phyloP scores from a whole-genome alignment of 2,888 invertebrate species.

The Ormyrus nitidulus region DNA sequence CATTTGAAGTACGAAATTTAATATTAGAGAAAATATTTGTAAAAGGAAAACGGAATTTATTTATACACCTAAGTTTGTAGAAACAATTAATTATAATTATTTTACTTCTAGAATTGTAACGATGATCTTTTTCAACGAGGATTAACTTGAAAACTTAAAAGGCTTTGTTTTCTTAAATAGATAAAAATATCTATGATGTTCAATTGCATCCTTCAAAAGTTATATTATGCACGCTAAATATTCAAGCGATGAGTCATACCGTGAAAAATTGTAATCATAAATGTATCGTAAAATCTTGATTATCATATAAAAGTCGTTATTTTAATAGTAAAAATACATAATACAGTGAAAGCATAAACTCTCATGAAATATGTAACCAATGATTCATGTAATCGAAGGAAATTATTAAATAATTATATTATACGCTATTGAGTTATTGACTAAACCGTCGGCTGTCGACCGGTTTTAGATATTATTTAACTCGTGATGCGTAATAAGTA shows the following conservation, averaged over 20 bases:
- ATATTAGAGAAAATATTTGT: too few species aligned
- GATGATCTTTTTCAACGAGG: too few species aligned
- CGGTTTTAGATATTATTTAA: too few species aligned
- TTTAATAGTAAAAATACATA: constrained; percentile 8
- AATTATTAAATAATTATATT: constrained; percentile 14
- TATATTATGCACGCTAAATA: neutral
- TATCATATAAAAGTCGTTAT: constrained; percentile 23
- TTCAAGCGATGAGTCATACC: neutral
- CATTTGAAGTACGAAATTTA: too few species aligned
- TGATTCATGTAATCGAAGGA: constrained; percentile 31
- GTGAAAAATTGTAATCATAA: neutral
- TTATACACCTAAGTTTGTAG: too few species aligned
- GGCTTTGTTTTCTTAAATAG: neutral
- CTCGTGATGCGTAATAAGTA: too few species aligned
- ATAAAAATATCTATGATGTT: constrained; percentile 20
- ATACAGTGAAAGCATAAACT: constrained; percentile 4
- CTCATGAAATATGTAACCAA: constrained; percentile 19
- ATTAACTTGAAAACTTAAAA: too few species aligned
- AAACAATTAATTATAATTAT: too few species aligned
- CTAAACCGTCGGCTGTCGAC: too few species aligned
- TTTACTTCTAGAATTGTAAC: too few species aligned
- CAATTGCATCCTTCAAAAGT: neutral
- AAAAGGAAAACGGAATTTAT: too few species aligned
- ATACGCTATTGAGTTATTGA: too few species aligned
- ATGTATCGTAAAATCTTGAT: constrained; percentile 12